Conservation (phyloP, 2,888 invertebrate genomes). For the Lissocephala sabroskyi region DNA sequence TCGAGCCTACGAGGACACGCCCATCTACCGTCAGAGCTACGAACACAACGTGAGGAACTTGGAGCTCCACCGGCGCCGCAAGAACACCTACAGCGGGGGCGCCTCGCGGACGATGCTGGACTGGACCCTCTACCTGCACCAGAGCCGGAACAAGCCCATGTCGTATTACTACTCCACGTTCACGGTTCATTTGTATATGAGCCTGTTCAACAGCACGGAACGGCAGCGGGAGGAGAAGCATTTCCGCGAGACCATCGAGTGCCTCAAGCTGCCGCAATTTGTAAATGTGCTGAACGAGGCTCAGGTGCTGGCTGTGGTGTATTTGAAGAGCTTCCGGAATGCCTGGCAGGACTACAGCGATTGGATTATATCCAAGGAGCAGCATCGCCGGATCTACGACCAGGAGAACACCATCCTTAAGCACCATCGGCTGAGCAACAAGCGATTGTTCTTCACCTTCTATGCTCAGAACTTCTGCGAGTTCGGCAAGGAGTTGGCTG, state of each 20-base stretch:
- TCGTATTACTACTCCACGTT: slow-evolving; percentile 68
- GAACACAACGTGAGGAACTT: slow-evolving; percentile 65
- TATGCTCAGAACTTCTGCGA: slow-evolving; percentile 70
- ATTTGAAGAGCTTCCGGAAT: slow-evolving; percentile 65
- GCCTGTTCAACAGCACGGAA: slow-evolving; percentile 62
- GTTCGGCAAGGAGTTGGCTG: slow-evolving; percentile 67
- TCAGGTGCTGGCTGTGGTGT: slow-evolving; percentile 62
- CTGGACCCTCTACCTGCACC: slow-evolving; percentile 67
- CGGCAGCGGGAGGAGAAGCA: slow-evolving; percentile 52
- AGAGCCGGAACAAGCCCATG: slow-evolving; percentile 69
- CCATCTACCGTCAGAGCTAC: slow-evolving; percentile 64
- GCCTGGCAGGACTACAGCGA: slow-evolving; percentile 62
- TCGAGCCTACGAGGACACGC: slow-evolving; percentile 51
- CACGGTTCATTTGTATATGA: slow-evolving; percentile 68
- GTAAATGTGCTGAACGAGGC: slow-evolving; percentile 67
- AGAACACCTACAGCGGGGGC: slow-evolving; percentile 61
- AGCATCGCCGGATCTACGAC: slow-evolving; percentile 50
- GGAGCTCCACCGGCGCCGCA: slow-evolving; percentile 50
- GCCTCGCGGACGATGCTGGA: slow-evolving; percentile 61
- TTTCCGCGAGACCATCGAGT: slow-evolving; percentile 58
- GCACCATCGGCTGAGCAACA: slow-evolving; percentile 55
- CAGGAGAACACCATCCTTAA: slow-evolving; percentile 63
- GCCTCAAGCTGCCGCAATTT: slow-evolving; percentile 64
- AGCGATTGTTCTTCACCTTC: slow-evolving; percentile 64
- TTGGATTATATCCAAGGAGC: slow-evolving; percentile 42